Conservation (phyloP, 2,888 invertebrate species). For the Pachliopta kotzebuea region DNA sequence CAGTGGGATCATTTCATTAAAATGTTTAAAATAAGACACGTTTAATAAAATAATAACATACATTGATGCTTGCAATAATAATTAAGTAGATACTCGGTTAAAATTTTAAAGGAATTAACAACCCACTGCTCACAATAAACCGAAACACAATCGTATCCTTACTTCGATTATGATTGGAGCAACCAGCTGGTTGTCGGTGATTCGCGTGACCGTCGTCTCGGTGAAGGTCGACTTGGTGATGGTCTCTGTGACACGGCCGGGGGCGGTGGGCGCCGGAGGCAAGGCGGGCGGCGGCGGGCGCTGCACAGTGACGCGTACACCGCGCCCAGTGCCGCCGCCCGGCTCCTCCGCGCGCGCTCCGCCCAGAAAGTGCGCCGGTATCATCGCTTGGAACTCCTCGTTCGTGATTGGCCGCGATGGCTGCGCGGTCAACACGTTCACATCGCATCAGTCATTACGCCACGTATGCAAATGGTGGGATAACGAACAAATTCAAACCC, state of each 20-base stretch:
- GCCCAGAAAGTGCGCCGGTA: slow-evolving; percentile 92
- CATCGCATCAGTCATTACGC: slow-evolving; percentile 55
- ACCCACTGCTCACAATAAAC: slow-evolving; percentile 7
- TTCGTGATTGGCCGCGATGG: slow-evolving; percentile 92
- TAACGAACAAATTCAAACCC: neutral
- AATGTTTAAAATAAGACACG: too few species aligned
- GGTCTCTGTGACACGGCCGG: slow-evolving; percentile 95
- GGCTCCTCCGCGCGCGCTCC: slow-evolving; percentile 56
- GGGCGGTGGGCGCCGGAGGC: slow-evolving; percentile 90
- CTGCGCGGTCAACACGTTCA: slow-evolving; percentile 80
- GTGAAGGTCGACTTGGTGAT: slow-evolving; percentile 98
- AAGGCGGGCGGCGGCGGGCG: slow-evolving; percentile 87
- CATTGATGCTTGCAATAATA: too few species aligned
- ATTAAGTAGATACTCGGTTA: too few species aligned
- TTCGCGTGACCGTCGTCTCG: slow-evolving; percentile 95
- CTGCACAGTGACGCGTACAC: slow-evolving; percentile 87
- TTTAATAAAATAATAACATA: too few species aligned
- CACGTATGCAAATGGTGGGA: slow-evolving; percentile 6
- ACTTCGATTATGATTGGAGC: slow-evolving; percentile 95
- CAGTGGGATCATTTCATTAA: neutral
- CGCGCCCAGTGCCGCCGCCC: slow-evolving; percentile 54
- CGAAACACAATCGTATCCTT: slow-evolving; percentile 43
- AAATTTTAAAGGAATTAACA: neutral
- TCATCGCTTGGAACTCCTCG: slow-evolving; percentile 97
- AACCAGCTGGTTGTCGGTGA: slow-evolving; percentile 95